These are phyloP conservation scores for Pelecanoides urinatrix DNA, from an alignment of 2,113 vertebrate species.

Conservation along the genomic window DNA sequence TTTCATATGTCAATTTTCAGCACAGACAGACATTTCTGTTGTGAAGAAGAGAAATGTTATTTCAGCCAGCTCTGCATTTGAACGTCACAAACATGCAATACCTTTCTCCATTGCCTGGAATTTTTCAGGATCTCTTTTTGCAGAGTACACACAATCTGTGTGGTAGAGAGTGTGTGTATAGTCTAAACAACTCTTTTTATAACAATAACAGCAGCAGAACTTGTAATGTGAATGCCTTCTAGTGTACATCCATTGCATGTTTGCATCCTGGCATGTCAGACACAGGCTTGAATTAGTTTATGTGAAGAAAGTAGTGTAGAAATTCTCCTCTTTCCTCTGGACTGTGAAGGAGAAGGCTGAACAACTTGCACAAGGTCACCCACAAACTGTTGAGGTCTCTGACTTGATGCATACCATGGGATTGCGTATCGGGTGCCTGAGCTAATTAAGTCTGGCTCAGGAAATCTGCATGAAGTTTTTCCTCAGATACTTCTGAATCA, in stretches of 20 bases:
- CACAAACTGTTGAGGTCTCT: background rate
- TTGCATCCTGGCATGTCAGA: background rate
- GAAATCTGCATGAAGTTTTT: background rate
- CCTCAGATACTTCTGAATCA: background rate
- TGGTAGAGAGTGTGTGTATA: background rate
- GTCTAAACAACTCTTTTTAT: background rate
- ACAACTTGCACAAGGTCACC: background rate
- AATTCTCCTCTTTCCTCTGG: background rate
- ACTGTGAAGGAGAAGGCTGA: background rate
- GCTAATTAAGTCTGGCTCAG: background rate
- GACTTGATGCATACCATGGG: background rate
- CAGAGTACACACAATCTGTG: background rate
- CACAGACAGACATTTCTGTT: background rate
- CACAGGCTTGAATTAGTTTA: background rate
- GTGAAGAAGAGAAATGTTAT: background rate
- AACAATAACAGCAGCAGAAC: background rate
- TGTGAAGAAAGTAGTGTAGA: background rate
- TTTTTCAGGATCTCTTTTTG: background rate
- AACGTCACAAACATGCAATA: background rate
- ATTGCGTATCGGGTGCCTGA: background rate
- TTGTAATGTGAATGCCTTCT: background rate
- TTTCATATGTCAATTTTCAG: background rate
- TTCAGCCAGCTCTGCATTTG: background rate
- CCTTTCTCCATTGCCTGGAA: background rate
- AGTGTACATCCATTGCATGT: background rate